phyloP scores from a whole-genome alignment of 2,888 invertebrate species.

The Spodoptera littoralis region DNA sequence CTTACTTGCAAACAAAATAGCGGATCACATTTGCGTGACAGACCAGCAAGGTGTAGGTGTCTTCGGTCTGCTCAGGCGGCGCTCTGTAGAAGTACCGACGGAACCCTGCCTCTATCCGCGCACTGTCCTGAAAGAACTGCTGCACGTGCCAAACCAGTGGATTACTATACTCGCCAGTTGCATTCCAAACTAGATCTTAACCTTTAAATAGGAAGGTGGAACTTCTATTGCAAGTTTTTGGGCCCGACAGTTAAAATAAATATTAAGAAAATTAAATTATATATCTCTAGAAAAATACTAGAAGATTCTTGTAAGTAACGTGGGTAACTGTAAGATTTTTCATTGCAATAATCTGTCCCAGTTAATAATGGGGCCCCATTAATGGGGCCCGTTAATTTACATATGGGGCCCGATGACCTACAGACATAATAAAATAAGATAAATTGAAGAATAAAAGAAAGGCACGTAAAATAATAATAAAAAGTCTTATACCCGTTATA shows the following conservation, averaged over 20 bases:
- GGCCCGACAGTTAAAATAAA: not conserved
- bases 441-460: not conserved
- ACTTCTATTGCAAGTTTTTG: not conserved
- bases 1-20: slow-evolving; percentile 96
- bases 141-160: slow-evolving; percentile 79
- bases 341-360: too few relatives aligned
- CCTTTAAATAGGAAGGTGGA: not conserved
- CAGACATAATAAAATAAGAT: not conserved
- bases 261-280: too few relatives aligned
- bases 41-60: slow-evolving; percentile 96
- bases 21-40: slow-evolving; percentile 99
- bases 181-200: slow-evolving; percentile 10
- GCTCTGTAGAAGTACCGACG: slow-evolving; percentile 97
- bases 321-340: too few relatives aligned
- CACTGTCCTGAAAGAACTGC: slow-evolving; percentile 98
- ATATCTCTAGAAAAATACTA: too few relatives aligned
- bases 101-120: slow-evolving; percentile 98
- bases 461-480: not conserved
- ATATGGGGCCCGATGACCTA: too few relatives aligned
- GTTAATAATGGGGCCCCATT: not conserved
- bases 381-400: not conserved
- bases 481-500: too few relatives aligned
- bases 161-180: slow-evolving; percentile 71
- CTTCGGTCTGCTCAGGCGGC: slow-evolving; percentile 92
- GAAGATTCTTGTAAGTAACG: too few relatives aligned